These are phyloP conservation scores for Micrastur ruficollis DNA, from an alignment of 2,797 vertebrate species.

Conservation along the genomic window DNA sequence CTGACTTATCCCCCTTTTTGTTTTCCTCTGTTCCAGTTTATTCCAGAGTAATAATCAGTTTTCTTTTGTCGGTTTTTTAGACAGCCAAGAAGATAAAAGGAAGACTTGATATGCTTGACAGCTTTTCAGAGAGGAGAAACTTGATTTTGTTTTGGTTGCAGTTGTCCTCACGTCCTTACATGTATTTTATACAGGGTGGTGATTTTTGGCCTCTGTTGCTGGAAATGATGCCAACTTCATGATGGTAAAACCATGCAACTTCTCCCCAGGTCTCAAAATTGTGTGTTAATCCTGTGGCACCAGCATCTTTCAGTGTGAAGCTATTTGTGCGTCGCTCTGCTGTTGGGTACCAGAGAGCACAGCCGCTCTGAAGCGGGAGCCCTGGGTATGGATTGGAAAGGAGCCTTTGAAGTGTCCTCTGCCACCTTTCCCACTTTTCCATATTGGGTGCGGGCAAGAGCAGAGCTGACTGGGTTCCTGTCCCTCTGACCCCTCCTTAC, in stretches of 20 bases:
- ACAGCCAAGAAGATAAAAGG: neutral
- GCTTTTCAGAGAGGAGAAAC: neutral
- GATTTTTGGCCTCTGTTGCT: neutral
- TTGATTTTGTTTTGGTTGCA: neutral
- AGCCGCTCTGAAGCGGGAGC: neutral
- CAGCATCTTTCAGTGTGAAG: neutral
- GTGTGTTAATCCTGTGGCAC: neutral
- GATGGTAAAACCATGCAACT: neutral
- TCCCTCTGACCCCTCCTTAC: neutral
- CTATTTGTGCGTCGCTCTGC: neutral
- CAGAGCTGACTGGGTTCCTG: neutral
- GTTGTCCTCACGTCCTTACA: neutral
- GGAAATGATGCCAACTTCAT: neutral
- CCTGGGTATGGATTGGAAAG: neutral
- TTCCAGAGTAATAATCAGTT: neutral
- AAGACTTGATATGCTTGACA: neutral
- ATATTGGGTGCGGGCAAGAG: neutral
- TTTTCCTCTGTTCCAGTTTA: neutral
- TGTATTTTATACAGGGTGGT: neutral
- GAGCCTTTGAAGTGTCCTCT: neutral
- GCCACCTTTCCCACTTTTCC: neutral
- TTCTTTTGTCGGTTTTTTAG: neutral
- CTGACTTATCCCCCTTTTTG: neutral
- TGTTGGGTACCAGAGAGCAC: neutral
- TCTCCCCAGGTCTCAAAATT: neutral